Base-by-base conservation (phyloP, 2,797 vertebrate genomes). In the Micropoecilia bifurca region DNA sequence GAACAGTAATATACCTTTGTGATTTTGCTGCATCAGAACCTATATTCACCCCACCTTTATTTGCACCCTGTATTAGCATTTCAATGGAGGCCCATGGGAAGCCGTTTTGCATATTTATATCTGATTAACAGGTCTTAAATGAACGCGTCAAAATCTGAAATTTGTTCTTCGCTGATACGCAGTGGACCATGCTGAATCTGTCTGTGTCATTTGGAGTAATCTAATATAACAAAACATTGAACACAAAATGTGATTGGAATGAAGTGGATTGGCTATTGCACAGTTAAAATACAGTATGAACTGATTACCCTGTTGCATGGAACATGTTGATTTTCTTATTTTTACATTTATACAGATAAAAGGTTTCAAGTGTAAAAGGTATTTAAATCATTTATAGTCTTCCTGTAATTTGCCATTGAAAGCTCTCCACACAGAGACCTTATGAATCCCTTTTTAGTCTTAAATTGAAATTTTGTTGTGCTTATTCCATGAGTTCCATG, bases 61-160 rank as follows among this genome's bases (percentile, higher is more conserved):
- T 95, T 96, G 92, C 93, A 91, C 83, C 87, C 89, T 3, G 68
- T 86, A 96, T 96, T 96, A 95, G 95, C 95, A 96, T 96, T 95
- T 96, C 95, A 96, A 96, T 96, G 94, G 89, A 81, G 91, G 91
- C 91, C 92, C 90, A 83, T 68, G 92, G 93, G 95, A 95, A 86
- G 86, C 85, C 83, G 90, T 88, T 94, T 94, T 96, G 95, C 95
- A 96, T 95, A 95, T 95, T 95, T 95, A 94, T 94, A 95, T 95
- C 93, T 95, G 93, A 96, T 96, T 96, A 96, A 91, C 93, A 93
- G 93, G 93, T 94, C 75, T 95, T 95, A 95, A 95, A 95, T 95
- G 92, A 95, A 95, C 87, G 94, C 90, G 92, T 95, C 94, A 96
- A 92, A 95, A 93, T 94, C 90, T 80, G 83, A 87, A 93, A 93